These are phyloP conservation scores for Dicyrtoma fusca DNA, from an alignment of 2,888 invertebrate species.

Conservation along the genomic window DNA sequence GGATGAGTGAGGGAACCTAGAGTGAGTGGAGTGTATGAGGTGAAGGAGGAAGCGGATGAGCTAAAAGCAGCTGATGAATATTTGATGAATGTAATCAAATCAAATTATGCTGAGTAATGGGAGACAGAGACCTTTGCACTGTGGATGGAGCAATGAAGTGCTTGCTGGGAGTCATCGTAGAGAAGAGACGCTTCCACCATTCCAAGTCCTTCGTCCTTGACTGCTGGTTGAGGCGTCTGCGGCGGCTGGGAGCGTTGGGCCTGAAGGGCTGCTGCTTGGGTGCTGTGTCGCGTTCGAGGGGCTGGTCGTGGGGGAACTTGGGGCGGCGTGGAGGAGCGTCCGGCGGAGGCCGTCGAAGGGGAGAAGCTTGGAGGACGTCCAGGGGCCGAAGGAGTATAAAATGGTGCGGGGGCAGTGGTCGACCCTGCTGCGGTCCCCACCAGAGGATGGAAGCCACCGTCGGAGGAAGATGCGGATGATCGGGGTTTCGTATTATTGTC, in stretches of 20 bases:
- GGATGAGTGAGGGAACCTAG: neutral
- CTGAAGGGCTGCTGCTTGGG: conserved; percentile 23
- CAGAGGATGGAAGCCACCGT: conserved; percentile 33
- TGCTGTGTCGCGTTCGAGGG: conserved; percentile 20
- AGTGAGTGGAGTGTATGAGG: neutral
- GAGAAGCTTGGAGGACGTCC: conserved; percentile 34
- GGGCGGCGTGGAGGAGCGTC: conserved; percentile 4
- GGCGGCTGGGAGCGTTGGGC: conserved; percentile 1
- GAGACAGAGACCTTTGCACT: conserved; percentile 69
- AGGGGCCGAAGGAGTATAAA: conserved; percentile 11
- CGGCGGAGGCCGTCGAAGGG: neutral
- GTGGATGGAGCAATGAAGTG: conserved; percentile 77
- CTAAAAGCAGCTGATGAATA: conserved; percentile 18
- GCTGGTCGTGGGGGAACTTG: conserved; percentile 33
- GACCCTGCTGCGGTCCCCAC: neutral
- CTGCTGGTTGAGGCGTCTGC: conserved; percentile 22
- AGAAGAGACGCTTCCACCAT: conserved; percentile 76
- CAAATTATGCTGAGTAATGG: conserved; percentile 32
- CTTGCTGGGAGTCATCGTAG: conserved; percentile 76
- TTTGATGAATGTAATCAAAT: conserved; percentile 8
- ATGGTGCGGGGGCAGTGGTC: conserved; percentile 12
- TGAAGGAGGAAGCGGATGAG: neutral
- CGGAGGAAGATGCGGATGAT: conserved; percentile 44
- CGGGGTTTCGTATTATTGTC: conserved; percentile 37
- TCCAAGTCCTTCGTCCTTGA: conserved; percentile 61